phyloP scores from a whole-genome alignment of 2,797 vertebrate genomes.

The Ctenosaura bakeri region DNA sequence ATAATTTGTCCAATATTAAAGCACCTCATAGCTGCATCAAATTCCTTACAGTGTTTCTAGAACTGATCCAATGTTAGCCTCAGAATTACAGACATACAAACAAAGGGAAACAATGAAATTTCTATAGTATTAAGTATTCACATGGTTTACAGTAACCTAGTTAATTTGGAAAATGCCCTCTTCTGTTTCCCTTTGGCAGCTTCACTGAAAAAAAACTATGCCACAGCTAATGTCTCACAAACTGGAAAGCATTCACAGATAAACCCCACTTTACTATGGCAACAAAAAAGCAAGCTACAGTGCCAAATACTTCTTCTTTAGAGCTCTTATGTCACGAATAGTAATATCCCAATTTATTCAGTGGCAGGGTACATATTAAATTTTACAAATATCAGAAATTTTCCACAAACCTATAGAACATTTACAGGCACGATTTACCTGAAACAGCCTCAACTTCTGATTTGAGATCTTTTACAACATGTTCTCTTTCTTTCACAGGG shows the following conservation, averaged over 20 bases:
- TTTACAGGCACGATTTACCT: not conserved
- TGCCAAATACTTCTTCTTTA: not conserved
- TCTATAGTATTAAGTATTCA: not conserved
- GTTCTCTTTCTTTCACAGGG: not conserved
- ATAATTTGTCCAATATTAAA: not conserved
- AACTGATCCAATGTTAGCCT: not conserved
- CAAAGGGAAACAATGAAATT: slow-evolving; percentile 18
- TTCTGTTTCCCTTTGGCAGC: not conserved
- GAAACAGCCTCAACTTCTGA: not conserved
- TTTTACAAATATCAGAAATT: not conserved
- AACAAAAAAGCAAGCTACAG: not conserved
- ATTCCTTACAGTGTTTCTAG: not conserved
- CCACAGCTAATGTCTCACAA: not conserved
- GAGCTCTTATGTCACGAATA: not conserved
- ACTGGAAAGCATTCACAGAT: not conserved
- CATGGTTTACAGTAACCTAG: not conserved
- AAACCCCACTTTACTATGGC: not conserved
- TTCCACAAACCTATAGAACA: not conserved
- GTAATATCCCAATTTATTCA: not conserved
- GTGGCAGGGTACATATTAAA: not conserved
- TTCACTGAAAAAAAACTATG: not conserved
- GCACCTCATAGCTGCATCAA: not conserved
- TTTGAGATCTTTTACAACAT: not conserved
- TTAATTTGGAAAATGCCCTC: not conserved
- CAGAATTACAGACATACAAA: not conserved